Conservation (phyloP, 2,113 vertebrate genomes). For the Sapajus apella region DNA sequence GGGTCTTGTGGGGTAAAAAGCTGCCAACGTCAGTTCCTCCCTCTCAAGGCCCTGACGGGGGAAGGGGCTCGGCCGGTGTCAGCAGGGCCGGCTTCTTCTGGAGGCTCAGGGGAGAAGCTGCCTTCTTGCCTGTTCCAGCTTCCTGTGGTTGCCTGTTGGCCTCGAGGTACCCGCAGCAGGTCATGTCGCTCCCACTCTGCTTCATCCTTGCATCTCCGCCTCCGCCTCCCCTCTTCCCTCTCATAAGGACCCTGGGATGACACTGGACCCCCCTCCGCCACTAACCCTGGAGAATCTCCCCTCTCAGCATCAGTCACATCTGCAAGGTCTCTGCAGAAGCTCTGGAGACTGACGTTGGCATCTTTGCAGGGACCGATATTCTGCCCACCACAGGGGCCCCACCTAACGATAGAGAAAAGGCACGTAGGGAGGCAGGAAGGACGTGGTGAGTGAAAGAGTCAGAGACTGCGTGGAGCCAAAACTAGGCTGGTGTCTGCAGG, state of each 20-base stretch:
- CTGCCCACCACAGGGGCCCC: neutral
- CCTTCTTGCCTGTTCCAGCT: neutral
- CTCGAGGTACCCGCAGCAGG: neutral
- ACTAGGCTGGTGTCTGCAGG: neutral
- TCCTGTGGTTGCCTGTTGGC: neutral
- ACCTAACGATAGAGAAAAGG: too few relatives aligned
- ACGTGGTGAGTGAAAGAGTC: neutral
- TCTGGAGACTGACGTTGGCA: rapidly evolving
- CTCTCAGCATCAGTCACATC: neutral
- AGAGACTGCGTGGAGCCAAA: neutral
- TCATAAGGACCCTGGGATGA: neutral
- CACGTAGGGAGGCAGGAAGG: rapidly evolving
- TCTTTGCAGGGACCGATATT: neutral
- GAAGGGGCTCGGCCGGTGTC: neutral
- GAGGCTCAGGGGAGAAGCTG: neutral
- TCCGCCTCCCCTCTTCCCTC: neutral
- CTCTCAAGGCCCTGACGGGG: neutral
- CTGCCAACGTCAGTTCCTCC: neutral
- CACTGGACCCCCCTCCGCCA: too few relatives aligned
- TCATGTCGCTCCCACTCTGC: neutral
- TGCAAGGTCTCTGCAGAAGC: neutral
- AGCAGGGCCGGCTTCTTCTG: neutral
- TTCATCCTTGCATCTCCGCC: neutral
- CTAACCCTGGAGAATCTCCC: rapidly evolving
- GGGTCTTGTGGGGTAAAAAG: neutral